Base-by-base conservation (phyloP, 2,888 invertebrate genomes). In the Strigamia transsilvanica region DNA sequence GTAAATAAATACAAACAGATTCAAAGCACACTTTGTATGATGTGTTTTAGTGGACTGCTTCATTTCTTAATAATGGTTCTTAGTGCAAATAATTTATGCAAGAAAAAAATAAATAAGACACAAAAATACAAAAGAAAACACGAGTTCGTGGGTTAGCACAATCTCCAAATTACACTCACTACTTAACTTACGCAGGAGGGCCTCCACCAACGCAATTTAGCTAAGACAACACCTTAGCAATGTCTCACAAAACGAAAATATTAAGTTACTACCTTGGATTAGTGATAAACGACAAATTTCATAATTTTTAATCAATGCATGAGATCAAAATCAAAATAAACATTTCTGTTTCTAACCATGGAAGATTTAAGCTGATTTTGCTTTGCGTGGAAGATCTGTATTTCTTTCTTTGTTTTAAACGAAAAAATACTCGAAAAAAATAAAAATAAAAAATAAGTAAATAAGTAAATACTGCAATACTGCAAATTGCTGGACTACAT, bases 1-100 rank as follows among this genome's bases (percentile, higher is more conserved):
- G 79, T 79, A 46, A 79, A 79, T 79, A 79, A 79, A 79, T 79
- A 79, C 79, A 79, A 46, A 46, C 79, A 46, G 79, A 79, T 79
- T 79, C 41, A 79, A 79, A 61, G 61, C 61, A 61, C 61, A 61
- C 61, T 61, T 61, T 61, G 46, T 21, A 61, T 21, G 23, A 23
- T 61, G 61, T 21, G 46, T 46, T 46, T 61, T 23, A 61, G 23
- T 61, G 61, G 61, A 61, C 61, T 61, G 18, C 18, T 61, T 61
- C 23, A 23, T 21, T 61, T 23, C 61, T 61, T 61, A 61, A 46
- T 46, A 46, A 61, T 61, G 61, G 61, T 61, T 61, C 61, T 61
- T 61, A 23, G 61, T 61, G 61, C 61, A 61, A 61, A 61, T 61
- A 61, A 61, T 61, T 61, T 61, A 61, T 18, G 61, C 61, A 61